Evolutionary conservation across 2,888 invertebrate species (phyloP).

Genomic region (Leptopilina myrica): DNA sequence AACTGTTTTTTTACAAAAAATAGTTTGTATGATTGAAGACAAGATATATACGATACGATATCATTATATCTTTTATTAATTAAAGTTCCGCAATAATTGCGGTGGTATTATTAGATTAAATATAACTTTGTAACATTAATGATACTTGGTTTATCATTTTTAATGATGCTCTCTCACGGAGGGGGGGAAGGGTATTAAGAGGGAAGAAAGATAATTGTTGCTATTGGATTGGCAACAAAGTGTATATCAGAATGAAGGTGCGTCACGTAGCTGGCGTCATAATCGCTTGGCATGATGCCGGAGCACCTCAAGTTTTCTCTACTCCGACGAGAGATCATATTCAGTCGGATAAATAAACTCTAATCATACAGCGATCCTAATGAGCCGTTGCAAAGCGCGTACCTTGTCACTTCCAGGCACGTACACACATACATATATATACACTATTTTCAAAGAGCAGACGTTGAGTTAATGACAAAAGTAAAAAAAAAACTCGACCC

Average conservation of each 20-base stretch:
- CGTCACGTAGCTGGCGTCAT: conserved; percentile 26
- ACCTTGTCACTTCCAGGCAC: conserved; percentile 54
- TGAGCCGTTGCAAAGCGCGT: conserved; percentile 54
- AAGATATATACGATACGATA: no score
- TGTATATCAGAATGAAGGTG: conserved; percentile 22
- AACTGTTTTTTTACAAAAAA: no score
- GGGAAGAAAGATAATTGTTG: neutral
- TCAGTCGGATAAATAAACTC: conserved; percentile 39
- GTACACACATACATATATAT: neutral
- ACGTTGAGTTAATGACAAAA: conserved; percentile 35
- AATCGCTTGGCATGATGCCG: conserved; percentile 23
- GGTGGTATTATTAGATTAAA: neutral
- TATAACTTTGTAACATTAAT: conserved; percentile 44
- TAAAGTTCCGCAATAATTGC: neutral
- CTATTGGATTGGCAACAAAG: conserved; percentile 27
- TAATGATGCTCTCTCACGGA: neutral
- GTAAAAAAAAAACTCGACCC: conserved; percentile 21
- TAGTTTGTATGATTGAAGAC: no score
- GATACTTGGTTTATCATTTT: conserved; percentile 45
- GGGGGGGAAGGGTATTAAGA: no score
- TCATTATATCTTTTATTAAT: no score
- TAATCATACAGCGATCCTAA: conserved; percentile 60
- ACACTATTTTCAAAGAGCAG: conserved; percentile 8
- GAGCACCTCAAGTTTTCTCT: conserved; percentile 14
- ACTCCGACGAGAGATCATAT: conserved; percentile 4